Evolutionary conservation across 2,888 invertebrate species (phyloP), one percentile per base, ranked within the genome.

Genomic region (Deroplatys truncata): DNA sequence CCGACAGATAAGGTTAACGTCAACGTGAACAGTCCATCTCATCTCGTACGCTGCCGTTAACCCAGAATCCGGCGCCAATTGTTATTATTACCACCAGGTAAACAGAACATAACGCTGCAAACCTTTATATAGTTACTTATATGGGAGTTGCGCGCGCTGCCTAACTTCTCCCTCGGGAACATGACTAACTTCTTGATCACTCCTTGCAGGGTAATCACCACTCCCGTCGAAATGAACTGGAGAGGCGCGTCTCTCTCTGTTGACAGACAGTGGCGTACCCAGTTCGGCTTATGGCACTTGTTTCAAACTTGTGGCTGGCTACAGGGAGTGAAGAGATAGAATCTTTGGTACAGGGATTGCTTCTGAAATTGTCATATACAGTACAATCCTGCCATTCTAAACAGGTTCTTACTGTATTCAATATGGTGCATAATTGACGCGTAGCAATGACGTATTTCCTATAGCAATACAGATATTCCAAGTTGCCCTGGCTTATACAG

Each of bases 141-240:
- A 72, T 72, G 56, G 25, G 56, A 72, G 56, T 72, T 72, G 56
- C 56, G 56, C 56, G 56, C 56, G 56, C 56, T 72, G 9, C 20
- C 16, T 72, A 72, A 90, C 90, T 82, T 83, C 88, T 86, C 90
- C 85, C 88, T 56, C 25, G 88, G 86, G 90, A 56, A 35, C 88
- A 49, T 16, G 88, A 83, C 88, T 88, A 90, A 90, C 83, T 90
- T 90, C 90, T 88, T 90, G 88, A 90, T 90, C 90, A 89, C 89
- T 83, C 90, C 89, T 89, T 82, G 82, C 84, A 89, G 90, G 89
- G 84, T 90, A 90, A 90, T 90, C 90, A 90, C 85, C 90, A 89
- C 88, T 89, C 89, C 89, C 85, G 88, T 84, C 85, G 89, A 89
- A 90, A 89, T 84, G 83, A 88, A 84, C 88, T 85, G 90, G 88